phyloP scores from a whole-genome alignment of 1,140 invertebrate species.

The Plodia interpunctella region DNA sequence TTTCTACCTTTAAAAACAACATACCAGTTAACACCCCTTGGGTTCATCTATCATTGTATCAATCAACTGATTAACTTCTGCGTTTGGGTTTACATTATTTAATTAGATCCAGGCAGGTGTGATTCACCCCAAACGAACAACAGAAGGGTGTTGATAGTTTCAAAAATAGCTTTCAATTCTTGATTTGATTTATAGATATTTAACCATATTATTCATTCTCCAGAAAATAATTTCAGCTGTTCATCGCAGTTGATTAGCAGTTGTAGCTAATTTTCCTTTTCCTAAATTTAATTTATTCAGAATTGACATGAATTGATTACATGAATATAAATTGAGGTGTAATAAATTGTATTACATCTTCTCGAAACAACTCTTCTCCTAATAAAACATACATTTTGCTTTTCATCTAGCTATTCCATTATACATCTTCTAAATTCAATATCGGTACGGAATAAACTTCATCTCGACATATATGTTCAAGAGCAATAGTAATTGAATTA shows the following conservation, averaged over 20 bases:
- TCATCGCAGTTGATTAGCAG: background rate
- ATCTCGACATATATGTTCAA: too few species aligned
- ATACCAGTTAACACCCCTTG: background rate
- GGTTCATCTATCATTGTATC: background rate
- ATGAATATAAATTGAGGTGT: too few species aligned
- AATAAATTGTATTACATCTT: too few species aligned
- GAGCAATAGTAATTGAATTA: too few species aligned
- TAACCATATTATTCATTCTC: background rate
- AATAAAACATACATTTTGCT: too few species aligned
- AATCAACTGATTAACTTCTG: slow-evolving; percentile 5
- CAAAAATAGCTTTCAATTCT: background rate
- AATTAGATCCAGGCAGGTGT: background rate
- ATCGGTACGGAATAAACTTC: too few species aligned
- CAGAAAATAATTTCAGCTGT: background rate
- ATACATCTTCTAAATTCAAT: too few species aligned
- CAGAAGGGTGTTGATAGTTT: background rate
- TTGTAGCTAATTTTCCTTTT: too few species aligned
- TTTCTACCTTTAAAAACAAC: background rate
- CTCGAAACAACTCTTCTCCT: too few species aligned
- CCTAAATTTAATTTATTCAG: too few species aligned
- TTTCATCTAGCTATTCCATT: too few species aligned
- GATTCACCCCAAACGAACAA: background rate
- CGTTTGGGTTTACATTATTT: background rate
- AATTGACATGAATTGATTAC: too few species aligned
- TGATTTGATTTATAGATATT: background rate